Base-by-base conservation (phyloP, 2,797 vertebrate genomes). In the Sebastes paucispinis region DNA sequence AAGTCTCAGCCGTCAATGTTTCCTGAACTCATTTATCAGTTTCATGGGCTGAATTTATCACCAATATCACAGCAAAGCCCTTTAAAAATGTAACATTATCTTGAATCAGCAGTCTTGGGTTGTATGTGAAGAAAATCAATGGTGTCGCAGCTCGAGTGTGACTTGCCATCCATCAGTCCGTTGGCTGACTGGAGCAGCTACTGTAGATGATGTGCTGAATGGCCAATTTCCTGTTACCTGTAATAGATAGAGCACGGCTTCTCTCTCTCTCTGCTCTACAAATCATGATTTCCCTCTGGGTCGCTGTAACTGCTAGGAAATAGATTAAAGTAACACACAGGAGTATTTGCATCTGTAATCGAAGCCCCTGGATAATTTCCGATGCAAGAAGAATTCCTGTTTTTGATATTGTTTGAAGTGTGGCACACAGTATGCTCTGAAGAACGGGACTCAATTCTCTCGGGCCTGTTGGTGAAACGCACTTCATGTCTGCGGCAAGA, bases 201-300 rank as follows among this genome's bases (percentile, higher is more conserved):
- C 80, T 70, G 82, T 62, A 75, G 79, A 90, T 85, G 83, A 91
- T 90, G 70, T 93, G 93, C 92, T 93, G 94, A 93, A 87, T 89
- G 80, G 89, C 75, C 87, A 87, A 78, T 92, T 92, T 91, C 89
- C 77, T 85, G 77, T 84, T 88, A 90, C 87, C 91, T 91, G 89
- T 81, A 85, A 80, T 79, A 86, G 89, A 91, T 47, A 18, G 68
- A 85, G 87, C 68, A 27, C 24, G 22, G 20, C 55, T 59, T 60
- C 34, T 73, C 80, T 74, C 80, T 74, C 59, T 54, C 50, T 54
- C 50, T 54, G 63, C 65, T 73, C 75, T 54, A 50, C 22, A 29
- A 75, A 59, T 63, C 22, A 6, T 67, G 80, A 77, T 77, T 79
- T 88, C 73, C 81, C 89, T 1, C 22, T 14, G 80, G 85, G 71